Base-by-base conservation (phyloP, 2,113 vertebrate species). In the Urocitellus parryii region DNA sequence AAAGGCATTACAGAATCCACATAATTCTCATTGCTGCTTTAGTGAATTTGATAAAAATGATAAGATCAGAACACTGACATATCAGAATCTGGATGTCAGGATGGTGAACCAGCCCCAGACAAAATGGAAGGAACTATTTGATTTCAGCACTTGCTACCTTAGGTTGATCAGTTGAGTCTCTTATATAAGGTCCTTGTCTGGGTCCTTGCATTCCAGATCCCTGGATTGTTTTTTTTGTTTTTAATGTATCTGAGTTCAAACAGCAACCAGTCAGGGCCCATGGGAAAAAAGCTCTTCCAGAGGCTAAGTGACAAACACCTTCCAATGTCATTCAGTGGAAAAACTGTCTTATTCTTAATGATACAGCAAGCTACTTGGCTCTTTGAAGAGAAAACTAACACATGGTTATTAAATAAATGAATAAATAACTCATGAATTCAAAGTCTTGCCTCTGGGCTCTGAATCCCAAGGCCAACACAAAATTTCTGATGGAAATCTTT, bases 401-500 rank as follows among this genome's bases (percentile, higher is more conserved):
- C 0, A 24, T 32, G n/a, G 56, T 92, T 82, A 79, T 70, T 84
- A 90, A 88, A 73, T 29, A 29, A 81, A 81, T 81, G 27, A 95
- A 88, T 87, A 90, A 90, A 84, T 81, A 63, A 61, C 9, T 37
- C 68, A 78, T n/a, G 53, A 78, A 32, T 74, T 4, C 32, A 8
- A 90, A 56, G n/a, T 78, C n/a, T 81, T 68, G 58, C 45, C 22
- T 81, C 34, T 68, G 39, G 58, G 10, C 16, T 94, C 32, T 88
- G 82, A 92, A 77, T 87, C 8, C 27, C 32, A 63, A 90, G 51
- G 42, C 39, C 34, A 79, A 58, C 34, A 77, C 45, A 77, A 70
- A 45, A 63, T 48, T 88, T 90, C 29, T 74, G 95, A 79, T 63
- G 29, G 56, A 83, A 79, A 42, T 39, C 42, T 91, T 73, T 85